These are phyloP conservation scores for Nycticorax nycticorax DNA, from an alignment of 2,113 vertebrate genomes.

Conservation along the genomic window DNA sequence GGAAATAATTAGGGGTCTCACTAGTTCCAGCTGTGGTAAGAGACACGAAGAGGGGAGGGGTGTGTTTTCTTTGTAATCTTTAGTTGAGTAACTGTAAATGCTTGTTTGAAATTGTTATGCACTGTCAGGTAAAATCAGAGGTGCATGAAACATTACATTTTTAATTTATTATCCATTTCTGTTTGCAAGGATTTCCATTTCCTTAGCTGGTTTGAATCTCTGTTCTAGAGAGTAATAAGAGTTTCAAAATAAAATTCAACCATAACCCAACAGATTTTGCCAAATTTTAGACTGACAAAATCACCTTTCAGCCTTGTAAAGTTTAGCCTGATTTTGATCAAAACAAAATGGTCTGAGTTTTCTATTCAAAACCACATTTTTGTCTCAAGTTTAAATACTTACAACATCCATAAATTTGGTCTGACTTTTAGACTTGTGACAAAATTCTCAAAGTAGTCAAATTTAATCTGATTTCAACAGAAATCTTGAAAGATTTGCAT, in stretches of 20 bases:
- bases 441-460: not conserved
- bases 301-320: not conserved
- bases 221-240: not conserved
- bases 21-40: not conserved
- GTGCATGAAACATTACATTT: not conserved
- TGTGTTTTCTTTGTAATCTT: not conserved
- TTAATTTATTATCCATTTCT: not conserved
- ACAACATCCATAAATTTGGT: not conserved
- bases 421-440: not conserved
- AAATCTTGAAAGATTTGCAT: not conserved
- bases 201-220: not conserved
- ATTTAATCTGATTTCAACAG: not conserved
- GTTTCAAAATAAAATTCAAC: not conserved
- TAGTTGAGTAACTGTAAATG: not conserved
- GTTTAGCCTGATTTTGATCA: not conserved
- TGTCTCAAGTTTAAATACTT: not conserved
- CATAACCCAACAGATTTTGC: not conserved
- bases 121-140: not conserved
- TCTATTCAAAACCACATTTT: not conserved
- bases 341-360: not conserved
- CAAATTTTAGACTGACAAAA: not conserved
- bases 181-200: not conserved
- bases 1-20: not conserved
- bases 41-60: not conserved
- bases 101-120: not conserved